Percentiles rank a stretch among this genome's conserved stretches.
phyloP scores from a whole-genome alignment of 1,140 invertebrate species.

The Leptoteleia sp. region DNA sequence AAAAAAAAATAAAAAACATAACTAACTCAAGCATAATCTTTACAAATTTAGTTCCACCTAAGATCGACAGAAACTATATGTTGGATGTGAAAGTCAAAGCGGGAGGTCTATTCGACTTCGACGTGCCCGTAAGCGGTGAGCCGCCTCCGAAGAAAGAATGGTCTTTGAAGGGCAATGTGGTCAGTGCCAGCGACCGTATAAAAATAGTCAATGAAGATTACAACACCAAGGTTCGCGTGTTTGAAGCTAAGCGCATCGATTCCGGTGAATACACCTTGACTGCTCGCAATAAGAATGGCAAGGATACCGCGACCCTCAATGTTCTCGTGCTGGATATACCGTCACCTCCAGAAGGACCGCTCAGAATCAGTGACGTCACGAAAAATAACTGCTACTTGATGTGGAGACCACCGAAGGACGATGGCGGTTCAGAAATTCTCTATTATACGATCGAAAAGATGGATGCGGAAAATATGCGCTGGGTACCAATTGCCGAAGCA shows the following conservation, averaged over 20 bases:
- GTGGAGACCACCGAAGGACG: constrained; percentile 95
- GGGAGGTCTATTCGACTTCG: constrained; percentile 95
- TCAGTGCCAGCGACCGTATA: constrained; percentile 90
- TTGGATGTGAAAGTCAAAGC: constrained; percentile 95
- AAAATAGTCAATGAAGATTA: constrained; percentile 93
- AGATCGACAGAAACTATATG: constrained; percentile 96
- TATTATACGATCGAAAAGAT: constrained; percentile 97
- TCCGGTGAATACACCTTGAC: constrained; percentile 94
- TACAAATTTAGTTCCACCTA: constrained; percentile 86
- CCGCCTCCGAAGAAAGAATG: constrained; percentile 97
- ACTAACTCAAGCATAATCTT: background rate
- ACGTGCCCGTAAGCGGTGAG: constrained; percentile 96
- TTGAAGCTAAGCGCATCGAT: constrained; percentile 94
- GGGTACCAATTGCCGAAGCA: constrained; percentile 94
- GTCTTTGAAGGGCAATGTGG: constrained; percentile 89
- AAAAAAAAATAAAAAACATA: constrained; percentile 3
- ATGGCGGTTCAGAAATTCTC: constrained; percentile 94
- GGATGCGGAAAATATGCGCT: constrained; percentile 95
- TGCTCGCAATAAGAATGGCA: constrained; percentile 95
- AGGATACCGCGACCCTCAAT: constrained; percentile 92
- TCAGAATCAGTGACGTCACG: constrained; percentile 90
- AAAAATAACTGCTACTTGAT: constrained; percentile 90
- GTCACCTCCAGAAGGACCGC: constrained; percentile 92
- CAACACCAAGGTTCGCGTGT: constrained; percentile 91
- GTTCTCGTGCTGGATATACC: constrained; percentile 95